phyloP scores from a whole-genome alignment of 2,113 vertebrate species.

The Lethenteron camtschaticum region DNA sequence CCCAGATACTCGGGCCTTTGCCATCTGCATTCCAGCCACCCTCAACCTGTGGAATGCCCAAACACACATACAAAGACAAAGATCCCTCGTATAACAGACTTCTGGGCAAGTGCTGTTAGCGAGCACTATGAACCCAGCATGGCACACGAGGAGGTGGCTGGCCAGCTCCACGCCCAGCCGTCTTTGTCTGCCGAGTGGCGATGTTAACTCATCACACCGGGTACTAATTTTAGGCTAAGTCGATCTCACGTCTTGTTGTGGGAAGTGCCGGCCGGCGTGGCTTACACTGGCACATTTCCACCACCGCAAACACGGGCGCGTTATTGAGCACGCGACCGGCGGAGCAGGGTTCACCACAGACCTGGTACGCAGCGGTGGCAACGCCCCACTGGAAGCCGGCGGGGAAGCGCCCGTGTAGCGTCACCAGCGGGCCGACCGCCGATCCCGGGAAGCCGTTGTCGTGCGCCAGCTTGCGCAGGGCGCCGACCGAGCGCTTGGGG shows the following conservation, averaged over 20 bases:
- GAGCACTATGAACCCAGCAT: no score
- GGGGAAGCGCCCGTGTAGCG: not conserved
- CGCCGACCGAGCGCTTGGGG: not conserved
- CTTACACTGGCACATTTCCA: no score
- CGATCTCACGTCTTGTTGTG: no score
- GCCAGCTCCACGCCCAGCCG: no score
- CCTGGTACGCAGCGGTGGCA: conserved; percentile 3
- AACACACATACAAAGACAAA: conserved; percentile 38
- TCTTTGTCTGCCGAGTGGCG: no score
- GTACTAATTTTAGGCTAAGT: no score
- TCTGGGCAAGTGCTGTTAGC: conserved; percentile 27
- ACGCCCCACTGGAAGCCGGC: not conserved
- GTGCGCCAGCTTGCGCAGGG: conserved; percentile 29
- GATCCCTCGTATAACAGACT: conserved; percentile 49
- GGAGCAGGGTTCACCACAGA: not conserved
- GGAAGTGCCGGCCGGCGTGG: no score
- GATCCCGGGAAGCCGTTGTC: conserved; percentile 44
- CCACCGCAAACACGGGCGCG: no score
- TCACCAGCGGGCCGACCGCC: conserved; percentile 22
- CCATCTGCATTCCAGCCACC: conserved; percentile 3
- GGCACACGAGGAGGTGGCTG: no score
- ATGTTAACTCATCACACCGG: no score
- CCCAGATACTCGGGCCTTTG: conserved; percentile 3
- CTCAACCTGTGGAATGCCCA: conserved; percentile 17
- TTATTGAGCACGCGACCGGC: no score